These are phyloP conservation scores for Escarpia spicata DNA, from an alignment of 2,888 invertebrate genomes.

Conservation along the genomic window DNA sequence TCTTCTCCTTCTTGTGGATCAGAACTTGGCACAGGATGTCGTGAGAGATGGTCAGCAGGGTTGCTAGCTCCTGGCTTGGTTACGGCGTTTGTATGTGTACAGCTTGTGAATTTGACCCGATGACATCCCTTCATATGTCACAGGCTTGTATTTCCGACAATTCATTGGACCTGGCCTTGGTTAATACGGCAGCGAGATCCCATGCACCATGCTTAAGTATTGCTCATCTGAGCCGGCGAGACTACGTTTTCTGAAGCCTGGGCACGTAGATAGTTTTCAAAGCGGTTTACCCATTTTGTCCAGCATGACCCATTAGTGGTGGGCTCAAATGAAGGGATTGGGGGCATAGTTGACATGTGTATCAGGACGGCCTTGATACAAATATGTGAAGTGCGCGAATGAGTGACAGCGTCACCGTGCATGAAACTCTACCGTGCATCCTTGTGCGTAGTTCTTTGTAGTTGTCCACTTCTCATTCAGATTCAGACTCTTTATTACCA, in stretches of 20 bases:
- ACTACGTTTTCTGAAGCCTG: constrained; percentile 31
- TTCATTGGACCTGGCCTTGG: not conserved
- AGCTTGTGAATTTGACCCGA: not conserved
- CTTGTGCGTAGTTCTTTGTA: too few species aligned
- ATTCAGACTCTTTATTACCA: too few species aligned
- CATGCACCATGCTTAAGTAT: not conserved
- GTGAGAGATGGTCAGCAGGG: constrained; percentile 46
- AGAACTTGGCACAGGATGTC: constrained; percentile 36
- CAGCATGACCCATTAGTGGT: not conserved
- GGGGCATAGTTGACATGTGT: not conserved
- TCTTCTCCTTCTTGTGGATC: constrained; percentile 26
- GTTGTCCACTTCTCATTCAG: too few species aligned
- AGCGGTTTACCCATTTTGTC: constrained; percentile 25
- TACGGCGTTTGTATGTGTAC: not conserved
- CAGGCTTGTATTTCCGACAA: not conserved
- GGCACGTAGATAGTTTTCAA: constrained; percentile 5
- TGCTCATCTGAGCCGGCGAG: not conserved
- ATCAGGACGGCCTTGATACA: too few species aligned
- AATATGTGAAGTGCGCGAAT: too few species aligned
- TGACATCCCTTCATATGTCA: not conserved
- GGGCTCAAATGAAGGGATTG: not conserved
- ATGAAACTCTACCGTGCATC: too few species aligned
- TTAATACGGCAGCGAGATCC: not conserved
- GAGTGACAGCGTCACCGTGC: too few species aligned
- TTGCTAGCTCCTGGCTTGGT: constrained; percentile 42